Evolutionary conservation across 2,888 invertebrate genomes (phyloP).

Genomic region (Acanthococcus lagerstroemiae): DNA sequence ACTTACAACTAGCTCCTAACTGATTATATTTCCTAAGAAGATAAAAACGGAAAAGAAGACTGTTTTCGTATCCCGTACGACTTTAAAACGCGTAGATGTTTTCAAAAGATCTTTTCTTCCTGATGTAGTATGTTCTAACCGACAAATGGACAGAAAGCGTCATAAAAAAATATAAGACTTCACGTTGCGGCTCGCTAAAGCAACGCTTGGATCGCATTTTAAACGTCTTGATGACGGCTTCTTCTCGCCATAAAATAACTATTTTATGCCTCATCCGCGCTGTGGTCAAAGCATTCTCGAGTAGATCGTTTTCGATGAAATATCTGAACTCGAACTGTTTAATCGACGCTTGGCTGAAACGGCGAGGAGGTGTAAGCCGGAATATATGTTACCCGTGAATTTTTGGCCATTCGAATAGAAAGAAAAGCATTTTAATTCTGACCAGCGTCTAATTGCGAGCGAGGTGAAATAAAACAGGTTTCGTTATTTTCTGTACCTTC

Average conservation of each 20-base stretch:
- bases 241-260: constrained; percentile 25
- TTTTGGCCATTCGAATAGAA: no score
- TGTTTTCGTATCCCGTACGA: not conserved
- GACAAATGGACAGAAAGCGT: constrained; percentile 20
- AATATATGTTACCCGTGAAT: no score
- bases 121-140: not conserved
- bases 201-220: constrained; percentile 17
- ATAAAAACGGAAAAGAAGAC: constrained; percentile 13
- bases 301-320: no score
- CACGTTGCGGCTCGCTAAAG: not conserved
- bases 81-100: not conserved
- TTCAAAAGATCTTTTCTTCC: not conserved
- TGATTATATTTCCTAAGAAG: constrained; percentile 9
- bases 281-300: no score
- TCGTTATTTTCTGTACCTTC: no score
- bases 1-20: constrained; percentile 3
- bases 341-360: no score
- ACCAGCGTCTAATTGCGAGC: no score
- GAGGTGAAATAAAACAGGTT: no score
- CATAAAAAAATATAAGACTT: constrained; percentile 7
- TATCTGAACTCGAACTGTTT: no score
- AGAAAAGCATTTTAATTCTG: no score
- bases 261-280: no score
- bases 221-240: constrained; percentile 22
- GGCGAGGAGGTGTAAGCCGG: no score